phyloP scores from a whole-genome alignment of 1,140 invertebrate genomes.

The Himalopsyche phryganea region DNA sequence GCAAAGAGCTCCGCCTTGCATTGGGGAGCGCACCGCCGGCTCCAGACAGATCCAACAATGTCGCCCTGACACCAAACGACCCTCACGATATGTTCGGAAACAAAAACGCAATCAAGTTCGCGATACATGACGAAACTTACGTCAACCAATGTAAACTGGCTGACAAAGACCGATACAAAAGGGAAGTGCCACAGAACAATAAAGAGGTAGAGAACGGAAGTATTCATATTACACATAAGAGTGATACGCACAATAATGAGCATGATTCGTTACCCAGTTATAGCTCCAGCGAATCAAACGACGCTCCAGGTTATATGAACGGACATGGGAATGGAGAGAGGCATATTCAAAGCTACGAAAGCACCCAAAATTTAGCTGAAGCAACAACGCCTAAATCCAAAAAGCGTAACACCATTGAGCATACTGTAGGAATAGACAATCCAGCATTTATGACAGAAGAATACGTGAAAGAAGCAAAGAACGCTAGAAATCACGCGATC shows the following conservation, averaged over 20 bases:
- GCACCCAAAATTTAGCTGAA: constrained; percentile 26
- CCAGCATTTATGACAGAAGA: constrained; percentile 27
- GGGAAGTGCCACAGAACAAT: background rate
- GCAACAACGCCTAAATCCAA: constrained; percentile 20
- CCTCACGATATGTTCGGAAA: constrained; percentile 23
- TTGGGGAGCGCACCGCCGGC: constrained; percentile 6
- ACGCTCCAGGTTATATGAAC: constrained; percentile 9
- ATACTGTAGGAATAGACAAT: constrained; percentile 21
- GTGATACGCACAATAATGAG: constrained; percentile 9
- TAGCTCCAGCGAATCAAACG: constrained; percentile 13
- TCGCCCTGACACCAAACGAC: constrained; percentile 16
- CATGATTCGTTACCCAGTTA: constrained; percentile 27
- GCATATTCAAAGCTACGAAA: constrained; percentile 32
- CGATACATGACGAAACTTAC: constrained; percentile 28
- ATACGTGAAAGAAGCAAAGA: background rate
- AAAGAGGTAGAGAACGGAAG: background rate
- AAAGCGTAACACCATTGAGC: constrained; percentile 5
- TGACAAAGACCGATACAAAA: constrained; percentile 21
- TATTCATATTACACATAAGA: background rate
- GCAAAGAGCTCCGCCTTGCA: constrained; percentile 9
- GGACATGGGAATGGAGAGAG: constrained; percentile 11
- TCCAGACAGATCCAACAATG: background rate
- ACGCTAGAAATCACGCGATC: background rate
- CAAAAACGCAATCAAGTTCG: constrained; percentile 15
- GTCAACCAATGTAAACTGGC: constrained; percentile 7